These are phyloP conservation scores for Rhinopomastus cyanomelas DNA, from an alignment of 2,113 vertebrate genomes.

Conservation along the genomic window DNA sequence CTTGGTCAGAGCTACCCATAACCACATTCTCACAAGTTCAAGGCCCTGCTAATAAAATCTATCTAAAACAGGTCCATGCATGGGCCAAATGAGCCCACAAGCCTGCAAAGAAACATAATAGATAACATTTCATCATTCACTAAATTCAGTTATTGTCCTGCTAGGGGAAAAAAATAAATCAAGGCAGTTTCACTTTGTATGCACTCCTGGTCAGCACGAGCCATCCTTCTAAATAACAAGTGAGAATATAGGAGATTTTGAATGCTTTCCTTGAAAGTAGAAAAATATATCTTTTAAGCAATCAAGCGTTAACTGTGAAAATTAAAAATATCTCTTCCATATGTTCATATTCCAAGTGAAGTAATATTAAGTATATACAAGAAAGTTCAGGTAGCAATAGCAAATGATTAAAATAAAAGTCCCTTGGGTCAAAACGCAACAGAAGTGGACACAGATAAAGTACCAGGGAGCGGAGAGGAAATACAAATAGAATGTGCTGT, in stretches of 20 bases:
- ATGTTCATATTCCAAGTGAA: slow-evolving; percentile 57
- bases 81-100: not conserved
- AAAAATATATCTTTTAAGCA: slow-evolving; percentile 65
- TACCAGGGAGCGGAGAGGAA: slow-evolving; percentile 62
- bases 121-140: not conserved
- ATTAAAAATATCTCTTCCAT: slow-evolving; percentile 76
- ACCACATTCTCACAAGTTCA: not conserved
- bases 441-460: slow-evolving; percentile 61
- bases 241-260: slow-evolving; percentile 58
- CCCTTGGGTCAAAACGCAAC: slow-evolving; percentile 45
- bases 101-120: not conserved
- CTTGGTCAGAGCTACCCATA: not conserved
- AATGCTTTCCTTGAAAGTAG: slow-evolving; percentile 48
- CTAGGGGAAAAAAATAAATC: not conserved
- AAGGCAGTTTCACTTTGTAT: slow-evolving; percentile 13
- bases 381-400: slow-evolving; percentile 68
- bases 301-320: slow-evolving; percentile 49
- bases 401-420: slow-evolving; percentile 73
- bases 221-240: not conserved
- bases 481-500: slow-evolving; percentile 65
- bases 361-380: slow-evolving; percentile 69
- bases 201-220: slow-evolving; percentile 9
- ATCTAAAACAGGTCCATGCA: not conserved
- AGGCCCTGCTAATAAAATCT: not conserved
- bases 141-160: not conserved